phyloP scores from a whole-genome alignment of 2,797 vertebrate genomes.

The Triplophysa yarkandensis region DNA sequence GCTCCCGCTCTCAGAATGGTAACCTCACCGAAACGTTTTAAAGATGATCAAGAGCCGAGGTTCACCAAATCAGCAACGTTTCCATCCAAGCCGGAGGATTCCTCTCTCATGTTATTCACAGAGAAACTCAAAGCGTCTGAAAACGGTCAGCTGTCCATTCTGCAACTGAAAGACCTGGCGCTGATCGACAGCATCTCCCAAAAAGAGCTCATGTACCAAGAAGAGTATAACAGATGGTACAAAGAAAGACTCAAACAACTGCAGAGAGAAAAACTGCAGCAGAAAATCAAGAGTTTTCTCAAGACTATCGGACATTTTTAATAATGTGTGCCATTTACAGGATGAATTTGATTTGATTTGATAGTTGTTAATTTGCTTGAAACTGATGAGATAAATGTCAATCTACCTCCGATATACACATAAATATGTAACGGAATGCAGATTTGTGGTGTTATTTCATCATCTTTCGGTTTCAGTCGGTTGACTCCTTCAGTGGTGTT shows the following conservation, averaged over 20 bases:
- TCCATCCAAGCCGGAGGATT: background rate
- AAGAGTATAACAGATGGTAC: constrained; percentile 61
- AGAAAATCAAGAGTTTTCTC: constrained; percentile 72
- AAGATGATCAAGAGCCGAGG: constrained; percentile 22
- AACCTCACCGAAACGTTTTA: constrained; percentile 43
- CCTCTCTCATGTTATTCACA: constrained; percentile 21
- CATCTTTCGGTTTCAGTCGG: background rate
- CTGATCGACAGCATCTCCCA: constrained; percentile 77
- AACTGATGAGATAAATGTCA: background rate
- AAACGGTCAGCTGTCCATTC: constrained; percentile 66
- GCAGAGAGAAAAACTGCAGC: constrained; percentile 67
- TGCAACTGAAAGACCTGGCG: constrained; percentile 74
- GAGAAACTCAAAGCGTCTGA: constrained; percentile 23
- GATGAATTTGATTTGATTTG: too few species aligned
- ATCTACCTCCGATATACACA: background rate
- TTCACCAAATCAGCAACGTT: constrained; percentile 59
- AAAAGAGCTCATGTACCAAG: constrained; percentile 66
- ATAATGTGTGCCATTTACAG: background rate
- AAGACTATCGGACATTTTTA: constrained; percentile 58
- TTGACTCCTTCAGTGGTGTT: constrained; percentile 7
- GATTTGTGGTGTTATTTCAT: background rate
- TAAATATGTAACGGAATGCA: background rate
- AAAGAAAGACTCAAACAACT: constrained; percentile 58
- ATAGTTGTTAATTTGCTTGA: background rate
- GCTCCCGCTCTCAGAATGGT: constrained; percentile 36